Base-by-base conservation (phyloP, 2,888 invertebrate genomes). In the Neoscelio sp. region DNA sequence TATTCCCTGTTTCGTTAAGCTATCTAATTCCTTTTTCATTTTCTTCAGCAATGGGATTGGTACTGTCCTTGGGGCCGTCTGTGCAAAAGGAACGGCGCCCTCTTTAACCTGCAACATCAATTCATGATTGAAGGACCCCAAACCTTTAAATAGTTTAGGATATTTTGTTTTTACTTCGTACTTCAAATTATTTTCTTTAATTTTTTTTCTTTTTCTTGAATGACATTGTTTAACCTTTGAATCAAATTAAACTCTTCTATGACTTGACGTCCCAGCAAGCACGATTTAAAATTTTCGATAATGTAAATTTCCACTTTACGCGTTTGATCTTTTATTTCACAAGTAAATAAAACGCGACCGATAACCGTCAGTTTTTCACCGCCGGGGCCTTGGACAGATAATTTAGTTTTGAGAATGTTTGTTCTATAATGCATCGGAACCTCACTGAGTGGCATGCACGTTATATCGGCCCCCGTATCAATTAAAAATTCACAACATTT, bases 11-110 rank as follows among this genome's bases (percentile, higher is more conserved):
- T 74, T 60, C 28, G 81, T 62, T 82, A 89, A 81, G 48, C 62
- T 70, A 7, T 85, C 65, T 15, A 90, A 46, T 80, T 90, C 86
- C 4, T 46, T 10, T 79, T 86, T 86, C 8, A 90, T 76, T 60
- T 85, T 81, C 7, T 80, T 38, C 38, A 85, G 30, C 8, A 88
- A 40, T 0, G 89, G 87, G 12, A 89, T 48, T 3, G 88, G 82
- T 5, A 89, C 82, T 17, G 86, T 70, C 7, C 35, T 42, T 2
- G 88, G 88, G 5, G 84, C 64, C 2, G 82, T 54, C 6, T 86
- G 54, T 2, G 85, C 80, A 74, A 70, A 84, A 2, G 89, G 87
- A 35, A 46, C 52, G n/a, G 85, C 84, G 6, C 82, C 80, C 2
- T 80, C 54, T 79, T 44, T 82, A 6, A 87, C 18, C 60, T 80